phyloP scores from a whole-genome alignment of 2,797 vertebrate genomes.

The Dermochelys coriacea region DNA sequence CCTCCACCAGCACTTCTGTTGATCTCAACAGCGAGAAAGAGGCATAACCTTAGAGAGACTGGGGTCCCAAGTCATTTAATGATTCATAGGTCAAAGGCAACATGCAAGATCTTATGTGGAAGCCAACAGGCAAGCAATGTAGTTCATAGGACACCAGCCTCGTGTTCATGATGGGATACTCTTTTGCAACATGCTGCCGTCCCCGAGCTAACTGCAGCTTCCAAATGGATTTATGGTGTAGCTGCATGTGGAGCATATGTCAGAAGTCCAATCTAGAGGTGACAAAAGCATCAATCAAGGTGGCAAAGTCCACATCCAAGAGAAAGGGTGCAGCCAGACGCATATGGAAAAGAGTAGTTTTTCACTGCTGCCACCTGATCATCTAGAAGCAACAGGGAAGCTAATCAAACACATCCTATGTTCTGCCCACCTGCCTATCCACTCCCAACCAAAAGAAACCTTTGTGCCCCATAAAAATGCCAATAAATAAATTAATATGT shows the following conservation, averaged over 20 bases:
- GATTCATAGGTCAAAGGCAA: neutral
- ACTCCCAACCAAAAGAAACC: neutral
- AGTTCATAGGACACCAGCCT: neutral
- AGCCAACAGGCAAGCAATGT: neutral
- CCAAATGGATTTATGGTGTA: neutral
- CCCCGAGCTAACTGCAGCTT: neutral
- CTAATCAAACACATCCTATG: neutral
- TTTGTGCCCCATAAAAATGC: neutral
- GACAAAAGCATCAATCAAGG: neutral
- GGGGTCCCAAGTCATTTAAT: rapidly evolving
- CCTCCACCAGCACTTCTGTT: rapidly evolving
- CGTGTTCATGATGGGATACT: neutral
- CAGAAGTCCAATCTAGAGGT: neutral
- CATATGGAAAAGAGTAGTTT: neutral
- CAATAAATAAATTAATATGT: neutral
- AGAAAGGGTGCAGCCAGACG: neutral
- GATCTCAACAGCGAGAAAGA: neutral
- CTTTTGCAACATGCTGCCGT: neutral
- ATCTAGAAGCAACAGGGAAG: neutral
- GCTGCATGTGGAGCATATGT: neutral
- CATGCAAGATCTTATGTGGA: neutral
- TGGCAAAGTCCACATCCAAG: neutral
- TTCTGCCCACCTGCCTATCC: neutral
- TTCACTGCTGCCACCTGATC: neutral
- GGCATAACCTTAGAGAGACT: rapidly evolving